phyloP scores from a whole-genome alignment of 2,888 invertebrate species.

The Nomada fucata region DNA sequence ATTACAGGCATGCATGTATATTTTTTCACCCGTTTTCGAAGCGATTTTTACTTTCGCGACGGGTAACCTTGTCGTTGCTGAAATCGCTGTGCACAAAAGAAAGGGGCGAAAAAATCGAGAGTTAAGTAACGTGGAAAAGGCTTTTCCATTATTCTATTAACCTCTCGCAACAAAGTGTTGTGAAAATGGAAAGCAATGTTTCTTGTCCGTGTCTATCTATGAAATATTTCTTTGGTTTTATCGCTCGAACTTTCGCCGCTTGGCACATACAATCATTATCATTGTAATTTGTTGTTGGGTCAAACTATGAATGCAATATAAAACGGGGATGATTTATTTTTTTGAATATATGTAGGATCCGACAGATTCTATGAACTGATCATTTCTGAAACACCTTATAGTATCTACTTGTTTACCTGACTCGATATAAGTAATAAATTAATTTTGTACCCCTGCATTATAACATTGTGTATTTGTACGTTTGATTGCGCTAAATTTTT shows the following conservation, averaged over 20 bases:
- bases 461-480: too few species aligned
- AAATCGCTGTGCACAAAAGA: neutral
- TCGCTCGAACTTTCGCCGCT: neutral
- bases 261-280: too few species aligned
- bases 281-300: too few species aligned
- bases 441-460: too few species aligned
- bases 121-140: slow-evolving; percentile 37
- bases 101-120: slow-evolving; percentile 24
- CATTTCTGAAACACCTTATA: too few species aligned
- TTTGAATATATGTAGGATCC: too few species aligned
- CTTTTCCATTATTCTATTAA: slow-evolving; percentile 23
- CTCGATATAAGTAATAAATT: too few species aligned
- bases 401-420: too few species aligned
- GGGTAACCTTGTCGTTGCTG: slow-evolving; percentile 39
- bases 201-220: neutral
- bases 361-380: too few species aligned
- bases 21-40: slow-evolving; percentile 1
- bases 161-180: neutral
- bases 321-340: too few species aligned
- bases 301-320: too few species aligned
- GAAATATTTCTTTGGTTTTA: slow-evolving; percentile 8
- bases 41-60: slow-evolving; percentile 4
- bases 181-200: slow-evolving; percentile 15
- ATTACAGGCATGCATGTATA: slow-evolving; percentile 23
- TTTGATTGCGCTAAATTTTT: too few species aligned